These are phyloP conservation scores for Tragelaphus strepsiceros DNA, from an alignment of 2,113 vertebrate genomes.

Conservation along the genomic window DNA sequence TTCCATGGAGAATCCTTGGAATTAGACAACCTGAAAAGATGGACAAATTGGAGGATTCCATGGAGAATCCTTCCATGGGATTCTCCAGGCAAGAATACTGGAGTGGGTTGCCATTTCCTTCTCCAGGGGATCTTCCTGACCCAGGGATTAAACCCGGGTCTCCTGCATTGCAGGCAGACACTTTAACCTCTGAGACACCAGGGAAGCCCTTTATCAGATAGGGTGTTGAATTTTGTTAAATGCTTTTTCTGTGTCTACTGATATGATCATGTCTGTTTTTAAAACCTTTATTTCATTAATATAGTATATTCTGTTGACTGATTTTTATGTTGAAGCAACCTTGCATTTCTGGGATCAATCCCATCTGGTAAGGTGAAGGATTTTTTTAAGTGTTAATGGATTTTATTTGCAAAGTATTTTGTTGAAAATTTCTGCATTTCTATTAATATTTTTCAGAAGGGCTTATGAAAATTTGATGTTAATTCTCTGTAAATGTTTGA, in stretches of 20 bases:
- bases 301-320: background rate
- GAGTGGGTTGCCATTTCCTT: background rate
- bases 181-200: background rate
- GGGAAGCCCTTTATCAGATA: background rate
- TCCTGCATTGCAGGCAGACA: background rate
- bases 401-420: background rate
- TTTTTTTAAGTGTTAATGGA: background rate
- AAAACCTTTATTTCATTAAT: background rate
- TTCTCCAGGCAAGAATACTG: background rate
- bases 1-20: no score
- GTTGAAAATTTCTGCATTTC: background rate
- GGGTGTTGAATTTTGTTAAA: background rate
- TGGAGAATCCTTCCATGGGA: background rate
- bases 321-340: background rate
- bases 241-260: background rate
- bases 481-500: background rate
- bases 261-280: background rate
- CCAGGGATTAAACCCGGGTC: background rate
- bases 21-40: no score
- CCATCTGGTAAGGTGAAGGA: background rate
- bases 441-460: background rate
- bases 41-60: no score
- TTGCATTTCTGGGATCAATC: background rate
- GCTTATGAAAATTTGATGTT: background rate
- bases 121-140: background rate